Percentiles rank a stretch among this genome's conserved stretches.
Conservation (phyloP, 2,888 invertebrate genomes). For the Drosophila acutilabella region DNA sequence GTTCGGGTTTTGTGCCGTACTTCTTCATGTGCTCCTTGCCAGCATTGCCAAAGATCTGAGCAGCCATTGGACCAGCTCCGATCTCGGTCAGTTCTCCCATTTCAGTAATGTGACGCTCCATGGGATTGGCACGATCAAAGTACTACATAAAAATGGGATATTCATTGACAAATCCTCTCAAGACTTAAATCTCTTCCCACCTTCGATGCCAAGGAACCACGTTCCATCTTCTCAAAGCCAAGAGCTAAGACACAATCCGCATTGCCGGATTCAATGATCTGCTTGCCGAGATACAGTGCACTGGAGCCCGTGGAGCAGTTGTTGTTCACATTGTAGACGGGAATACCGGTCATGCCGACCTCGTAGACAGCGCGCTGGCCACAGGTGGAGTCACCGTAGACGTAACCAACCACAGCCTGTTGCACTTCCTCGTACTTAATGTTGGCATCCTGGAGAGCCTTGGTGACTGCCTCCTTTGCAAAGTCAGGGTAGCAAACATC, state of each 20-base stretch:
- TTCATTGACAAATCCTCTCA: too few species aligned
- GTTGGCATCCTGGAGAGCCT: constrained; percentile 94
- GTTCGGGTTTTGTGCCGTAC: constrained; percentile 96
- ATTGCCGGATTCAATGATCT: constrained; percentile 94
- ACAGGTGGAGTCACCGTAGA: constrained; percentile 97
- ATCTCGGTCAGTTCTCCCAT: constrained; percentile 94
- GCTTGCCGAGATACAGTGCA: constrained; percentile 95
- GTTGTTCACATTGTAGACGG: constrained; percentile 99
- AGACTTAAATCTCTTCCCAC: constrained; percentile 82
- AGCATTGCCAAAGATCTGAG: constrained; percentile 98
- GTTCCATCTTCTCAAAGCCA: constrained; percentile 99
- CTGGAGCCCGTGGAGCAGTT: constrained; percentile 99
- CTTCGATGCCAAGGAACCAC: constrained; percentile 92
- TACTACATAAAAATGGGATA: constrained; percentile 87
- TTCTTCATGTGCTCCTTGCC: constrained; percentile 93
- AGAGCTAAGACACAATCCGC: constrained; percentile 95
- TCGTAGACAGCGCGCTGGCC: constrained; percentile 97
- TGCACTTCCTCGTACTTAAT: constrained; percentile 91
- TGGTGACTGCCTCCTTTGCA: constrained; percentile 96
- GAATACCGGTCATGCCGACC: constrained; percentile 98
- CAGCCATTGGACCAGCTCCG: constrained; percentile 93
- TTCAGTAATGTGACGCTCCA: constrained; percentile 94
- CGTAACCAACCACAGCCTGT: constrained; percentile 96
- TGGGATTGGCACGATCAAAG: constrained; percentile 93
- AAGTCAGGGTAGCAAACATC: constrained; percentile 97